These are phyloP conservation scores for Amblyjoppa proteus DNA, from an alignment of 2,888 invertebrate genomes.

Conservation along the genomic window DNA sequence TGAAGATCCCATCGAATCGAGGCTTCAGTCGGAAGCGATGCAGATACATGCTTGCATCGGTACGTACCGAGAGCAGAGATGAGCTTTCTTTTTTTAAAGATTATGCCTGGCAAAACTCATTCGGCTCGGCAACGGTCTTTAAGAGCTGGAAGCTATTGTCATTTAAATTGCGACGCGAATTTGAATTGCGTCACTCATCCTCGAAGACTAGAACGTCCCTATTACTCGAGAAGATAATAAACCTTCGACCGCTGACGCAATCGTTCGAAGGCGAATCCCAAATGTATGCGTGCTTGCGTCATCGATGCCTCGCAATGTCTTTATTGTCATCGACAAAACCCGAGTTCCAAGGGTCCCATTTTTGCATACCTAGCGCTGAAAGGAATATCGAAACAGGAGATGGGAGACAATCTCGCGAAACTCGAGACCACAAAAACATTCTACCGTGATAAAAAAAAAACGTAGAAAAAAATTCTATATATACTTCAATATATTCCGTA, in stretches of 20 bases:
- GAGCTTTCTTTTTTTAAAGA: background rate
- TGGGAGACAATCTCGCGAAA: slow-evolving; percentile 5
- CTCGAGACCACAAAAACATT: slow-evolving; percentile 14
- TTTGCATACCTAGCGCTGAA: background rate
- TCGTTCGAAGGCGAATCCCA: slow-evolving; percentile 13
- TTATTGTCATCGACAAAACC: slow-evolving; percentile 10
- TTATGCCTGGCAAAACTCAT: background rate
- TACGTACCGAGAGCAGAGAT: background rate
- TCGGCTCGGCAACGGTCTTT: background rate
- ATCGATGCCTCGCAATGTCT: slow-evolving; percentile 6
- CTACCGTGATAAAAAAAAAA: slow-evolving; percentile 10
- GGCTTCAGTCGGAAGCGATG: background rate
- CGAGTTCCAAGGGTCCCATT: background rate
- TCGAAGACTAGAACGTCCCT: background rate
- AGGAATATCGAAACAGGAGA: background rate
- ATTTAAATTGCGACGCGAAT: slow-evolving; percentile 10
- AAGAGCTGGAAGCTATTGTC: background rate
- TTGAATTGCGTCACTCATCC: background rate
- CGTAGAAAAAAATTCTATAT: background rate
- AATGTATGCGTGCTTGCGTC: slow-evolving; percentile 14
- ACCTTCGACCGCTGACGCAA: background rate
- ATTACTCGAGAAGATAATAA: slow-evolving; percentile 11
- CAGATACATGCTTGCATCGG: background rate
- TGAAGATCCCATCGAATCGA: background rate
- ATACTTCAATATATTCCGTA: background rate